These are phyloP conservation scores for Oncorhynchus tshawytscha DNA, from an alignment of 2,113 vertebrate genomes.

Conservation along the genomic window DNA sequence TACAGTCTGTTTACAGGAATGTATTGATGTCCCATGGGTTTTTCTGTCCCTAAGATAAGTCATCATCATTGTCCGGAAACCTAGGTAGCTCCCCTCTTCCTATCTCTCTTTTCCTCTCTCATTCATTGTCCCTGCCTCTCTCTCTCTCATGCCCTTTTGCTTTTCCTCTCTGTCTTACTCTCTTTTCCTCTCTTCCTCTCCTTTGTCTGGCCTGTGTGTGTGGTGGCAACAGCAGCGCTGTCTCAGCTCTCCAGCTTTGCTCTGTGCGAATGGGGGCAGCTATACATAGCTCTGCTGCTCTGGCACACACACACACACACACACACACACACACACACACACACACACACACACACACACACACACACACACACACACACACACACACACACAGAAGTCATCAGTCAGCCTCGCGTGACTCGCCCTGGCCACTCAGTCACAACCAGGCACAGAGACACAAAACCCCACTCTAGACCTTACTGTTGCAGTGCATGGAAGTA, in stretches of 20 bases:
- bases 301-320: constrained; percentile 1
- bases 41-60: not conserved
- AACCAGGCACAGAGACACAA: not conserved
- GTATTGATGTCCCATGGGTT: not conserved
- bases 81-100: not conserved
- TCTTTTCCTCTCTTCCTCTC: not conserved
- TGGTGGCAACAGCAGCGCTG: constrained; percentile 9
- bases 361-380: constrained; percentile 4
- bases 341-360: not conserved
- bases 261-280: constrained; percentile 5
- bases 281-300: constrained; percentile 11
- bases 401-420: constrained; percentile 13
- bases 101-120: not conserved
- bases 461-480: constrained; percentile 1
- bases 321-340: constrained; percentile 1
- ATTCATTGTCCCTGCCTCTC: too few relatives aligned
- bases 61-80: not conserved
- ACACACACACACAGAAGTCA: not conserved
- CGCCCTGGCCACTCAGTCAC: not conserved
- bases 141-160: not conserved
- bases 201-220: not conserved
- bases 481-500: not conserved
- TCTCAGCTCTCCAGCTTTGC: constrained; percentile 5
- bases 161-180: not conserved
- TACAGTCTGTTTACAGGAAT: too few relatives aligned